Evolutionary conservation across 2,797 vertebrate species (phyloP).

Genomic region (Gymnothorax javanicus): DNA sequence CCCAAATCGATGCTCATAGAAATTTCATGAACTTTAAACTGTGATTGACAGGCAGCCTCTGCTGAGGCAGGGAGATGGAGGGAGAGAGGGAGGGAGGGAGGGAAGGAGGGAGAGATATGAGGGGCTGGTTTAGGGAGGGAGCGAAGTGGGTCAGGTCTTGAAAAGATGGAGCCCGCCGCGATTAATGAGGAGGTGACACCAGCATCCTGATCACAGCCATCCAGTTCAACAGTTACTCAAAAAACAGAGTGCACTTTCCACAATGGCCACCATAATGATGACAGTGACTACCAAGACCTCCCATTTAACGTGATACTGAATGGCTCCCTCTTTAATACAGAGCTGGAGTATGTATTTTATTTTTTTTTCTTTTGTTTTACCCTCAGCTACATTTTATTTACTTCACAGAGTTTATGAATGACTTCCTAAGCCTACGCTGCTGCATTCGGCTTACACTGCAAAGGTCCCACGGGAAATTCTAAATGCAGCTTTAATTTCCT

Average conservation of each 20-base stretch:
- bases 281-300: slow-evolving; percentile 30
- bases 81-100: neutral
- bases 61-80: slow-evolving; percentile 21
- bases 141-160: slow-evolving; percentile 30
- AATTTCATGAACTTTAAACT: slow-evolving; percentile 77
- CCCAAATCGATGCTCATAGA: slow-evolving; percentile 72
- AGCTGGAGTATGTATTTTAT: neutral
- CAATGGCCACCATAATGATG: slow-evolving; percentile 44
- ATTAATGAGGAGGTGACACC: slow-evolving; percentile 45
- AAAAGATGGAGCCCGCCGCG: slow-evolving; percentile 50
- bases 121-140: no score
- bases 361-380: neutral
- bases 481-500: neutral
- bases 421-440: neutral
- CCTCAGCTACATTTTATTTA: neutral
- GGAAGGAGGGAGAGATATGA: neutral
- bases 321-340: neutral
- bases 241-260: slow-evolving; percentile 36
- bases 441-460: neutral
- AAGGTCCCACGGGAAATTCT: neutral
- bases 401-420: neutral
- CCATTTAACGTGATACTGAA: slow-evolving; percentile 37
- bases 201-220: slow-evolving; percentile 29
- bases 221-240: slow-evolving; percentile 47
- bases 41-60: slow-evolving; percentile 65